Evolutionary conservation across 2,113 vertebrate genomes (phyloP).

Genomic region (Pedetes capensis): DNA sequence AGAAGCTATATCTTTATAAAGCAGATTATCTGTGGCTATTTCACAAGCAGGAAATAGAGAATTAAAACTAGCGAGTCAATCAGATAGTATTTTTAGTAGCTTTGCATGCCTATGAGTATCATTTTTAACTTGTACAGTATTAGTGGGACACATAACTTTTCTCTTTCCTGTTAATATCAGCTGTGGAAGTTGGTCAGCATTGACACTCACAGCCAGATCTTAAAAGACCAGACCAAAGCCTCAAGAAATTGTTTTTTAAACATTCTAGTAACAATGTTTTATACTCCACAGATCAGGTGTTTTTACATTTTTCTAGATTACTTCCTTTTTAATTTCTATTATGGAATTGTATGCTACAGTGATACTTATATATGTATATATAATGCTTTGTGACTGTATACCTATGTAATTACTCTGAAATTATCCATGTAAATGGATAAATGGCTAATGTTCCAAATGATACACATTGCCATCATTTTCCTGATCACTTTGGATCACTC

Average conservation of each 20-base stretch:
- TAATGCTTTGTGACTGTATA: neutral
- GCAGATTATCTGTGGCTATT: slow-evolving; percentile 9
- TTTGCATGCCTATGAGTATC: neutral
- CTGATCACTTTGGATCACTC: neutral
- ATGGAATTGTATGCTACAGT: neutral
- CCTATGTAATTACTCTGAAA: neutral
- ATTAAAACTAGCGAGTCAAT: slow-evolving; percentile 3
- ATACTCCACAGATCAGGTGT: neutral
- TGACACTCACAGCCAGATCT: neutral
- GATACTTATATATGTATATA: neutral
- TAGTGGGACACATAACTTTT: slow-evolving; percentile 24
- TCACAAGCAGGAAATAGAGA: slow-evolving; percentile 28
- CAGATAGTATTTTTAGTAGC: slow-evolving; percentile 37
- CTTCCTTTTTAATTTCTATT: slow-evolving; percentile 2
- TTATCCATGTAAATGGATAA: neutral
- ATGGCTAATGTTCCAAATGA: neutral
- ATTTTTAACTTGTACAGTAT: slow-evolving; percentile 28
- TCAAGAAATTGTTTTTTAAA: neutral
- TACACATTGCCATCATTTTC: neutral
- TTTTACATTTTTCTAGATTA: neutral
- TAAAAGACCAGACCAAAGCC: neutral
- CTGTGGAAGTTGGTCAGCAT: neutral
- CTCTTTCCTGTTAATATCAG: neutral
- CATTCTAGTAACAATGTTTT: slow-evolving; percentile 9
- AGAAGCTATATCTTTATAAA: slow-evolving; percentile 12